Base-by-base conservation (phyloP, 2,797 vertebrate species). In the Malurus splendens region DNA sequence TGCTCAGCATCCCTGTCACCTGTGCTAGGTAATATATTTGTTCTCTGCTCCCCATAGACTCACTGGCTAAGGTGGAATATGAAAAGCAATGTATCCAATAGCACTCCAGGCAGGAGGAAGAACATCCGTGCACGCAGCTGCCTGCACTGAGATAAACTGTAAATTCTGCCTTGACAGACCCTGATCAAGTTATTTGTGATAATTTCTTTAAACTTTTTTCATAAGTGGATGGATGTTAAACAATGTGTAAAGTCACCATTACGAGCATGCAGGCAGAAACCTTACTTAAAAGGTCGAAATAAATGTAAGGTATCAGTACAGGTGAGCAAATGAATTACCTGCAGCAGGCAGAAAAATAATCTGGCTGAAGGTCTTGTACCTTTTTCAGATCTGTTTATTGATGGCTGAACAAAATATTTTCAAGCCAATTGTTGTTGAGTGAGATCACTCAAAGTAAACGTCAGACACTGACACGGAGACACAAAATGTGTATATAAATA, bases 11-110 rank as follows among this genome's bases (percentile, higher is more conserved):
- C 93, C 51, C 90, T 82, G 93, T 87, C 91, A 95, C 95, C 95
- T 94, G 86, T 36, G 33, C 76, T 90, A 95, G 93, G 94, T 95
- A 91, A 90, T 82, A 4, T 68, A 54, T 95, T 95, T 94, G 90
- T 85, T 92, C 79, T 95, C 86, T 75, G 75, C 30, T 94, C 90
- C 93, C 91, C 61, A 6, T 70, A 90, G 88, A 90, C 70, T 80
- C 68, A 11, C 79, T 73, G 79, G 44, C 86, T 91, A 64, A 92
- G 89, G 76, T 86, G 82, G 84, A 80, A 64, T 89, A 81, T 30
- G 76, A 56, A 90, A 78, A 80, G 90, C 86, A 79, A 30, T 88
- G 90, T 95, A 86, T 95, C 93, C 88, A 95, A 92, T 79, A 88
- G 88, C 91, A 59, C 72, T 78, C 27, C 54, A 87, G 82, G 72